phyloP scores from a whole-genome alignment of 1,140 invertebrate species.

The Panonychus citri region DNA sequence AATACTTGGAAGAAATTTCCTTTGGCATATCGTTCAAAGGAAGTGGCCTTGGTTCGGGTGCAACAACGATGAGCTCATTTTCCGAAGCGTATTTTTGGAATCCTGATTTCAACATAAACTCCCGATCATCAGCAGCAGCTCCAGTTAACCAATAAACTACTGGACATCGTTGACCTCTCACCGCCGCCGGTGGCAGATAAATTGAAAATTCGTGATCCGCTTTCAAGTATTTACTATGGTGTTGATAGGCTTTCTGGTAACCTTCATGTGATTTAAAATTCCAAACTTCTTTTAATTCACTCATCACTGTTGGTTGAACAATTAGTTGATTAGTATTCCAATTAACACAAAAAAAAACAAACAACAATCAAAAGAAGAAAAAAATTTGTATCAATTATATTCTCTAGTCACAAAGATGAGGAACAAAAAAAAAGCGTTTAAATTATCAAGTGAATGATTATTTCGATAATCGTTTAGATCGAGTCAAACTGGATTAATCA shows the following conservation, averaged over 20 bases:
- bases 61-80: slow-evolving; percentile 56
- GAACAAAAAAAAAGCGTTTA: too few relatives aligned
- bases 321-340: too few relatives aligned
- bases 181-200: not conserved
- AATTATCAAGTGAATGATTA: too few relatives aligned
- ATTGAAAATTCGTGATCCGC: not conserved
- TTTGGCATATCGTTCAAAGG: slow-evolving; percentile 32
- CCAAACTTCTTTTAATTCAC: not conserved
- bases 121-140: not conserved
- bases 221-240: not conserved
- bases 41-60: slow-evolving; percentile 71
- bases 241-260: not conserved
- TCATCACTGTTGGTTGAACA: not conserved
- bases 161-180: not conserved
- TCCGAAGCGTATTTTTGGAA: slow-evolving; percentile 64
- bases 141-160: not conserved
- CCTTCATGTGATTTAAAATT: not conserved
- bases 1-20: slow-evolving; percentile 15
- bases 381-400: too few relatives aligned
- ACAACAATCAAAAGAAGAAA: too few relatives aligned
- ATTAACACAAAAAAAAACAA: too few relatives aligned
- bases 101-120: not conserved
- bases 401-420: too few relatives aligned
- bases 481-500: too few relatives aligned
- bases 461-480: too few relatives aligned